Percentiles rank a stretch among this genome's conserved stretches.
Evolutionary conservation across 2,113 vertebrate species (phyloP).

Genomic region (Gambusia holbrooki): DNA sequence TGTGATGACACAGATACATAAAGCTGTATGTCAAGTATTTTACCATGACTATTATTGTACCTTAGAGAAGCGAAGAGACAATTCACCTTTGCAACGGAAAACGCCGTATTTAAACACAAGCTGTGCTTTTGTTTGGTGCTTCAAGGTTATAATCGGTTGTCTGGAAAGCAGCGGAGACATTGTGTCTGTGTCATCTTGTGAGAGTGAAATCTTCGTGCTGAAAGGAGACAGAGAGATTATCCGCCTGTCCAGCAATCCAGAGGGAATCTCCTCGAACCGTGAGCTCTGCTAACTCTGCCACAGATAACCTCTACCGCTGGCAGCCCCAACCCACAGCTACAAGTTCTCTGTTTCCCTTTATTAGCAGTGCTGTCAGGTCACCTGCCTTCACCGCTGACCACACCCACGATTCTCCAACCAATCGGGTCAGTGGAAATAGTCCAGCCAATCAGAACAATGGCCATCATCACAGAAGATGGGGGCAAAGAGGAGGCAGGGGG

Average conservation of each 20-base stretch:
- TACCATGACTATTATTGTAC: background rate
- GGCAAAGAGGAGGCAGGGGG: conserved; percentile 29
- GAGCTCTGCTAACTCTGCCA: conserved; percentile 28
- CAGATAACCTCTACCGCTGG: background rate
- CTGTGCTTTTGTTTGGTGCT: background rate
- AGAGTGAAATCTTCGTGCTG: conserved; percentile 94
- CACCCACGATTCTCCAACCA: conserved; percentile 67
- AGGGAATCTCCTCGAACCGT: conserved; percentile 87
- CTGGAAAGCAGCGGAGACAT: conserved; percentile 94
- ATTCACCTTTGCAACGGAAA: background rate
- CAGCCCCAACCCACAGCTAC: background rate
- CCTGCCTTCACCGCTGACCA: conserved; percentile 72
- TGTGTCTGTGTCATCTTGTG: conserved; percentile 93
- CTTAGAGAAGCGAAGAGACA: background rate
- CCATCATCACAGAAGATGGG: conserved; percentile 74
- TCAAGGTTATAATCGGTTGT: conserved; percentile 87
- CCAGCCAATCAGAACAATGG: conserved; percentile 83
- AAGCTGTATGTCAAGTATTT: background rate
- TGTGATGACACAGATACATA: background rate
- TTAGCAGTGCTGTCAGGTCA: conserved; percentile 63
- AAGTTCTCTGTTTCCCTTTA: conserved; percentile 13
- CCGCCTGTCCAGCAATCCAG: conserved; percentile 89
- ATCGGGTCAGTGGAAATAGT: conserved; percentile 79
- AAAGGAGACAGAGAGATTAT: conserved; percentile 95
- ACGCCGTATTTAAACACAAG: too few relatives aligned